Base-by-base conservation (phyloP, 1,140 invertebrate species). In the Bombus confusus region DNA sequence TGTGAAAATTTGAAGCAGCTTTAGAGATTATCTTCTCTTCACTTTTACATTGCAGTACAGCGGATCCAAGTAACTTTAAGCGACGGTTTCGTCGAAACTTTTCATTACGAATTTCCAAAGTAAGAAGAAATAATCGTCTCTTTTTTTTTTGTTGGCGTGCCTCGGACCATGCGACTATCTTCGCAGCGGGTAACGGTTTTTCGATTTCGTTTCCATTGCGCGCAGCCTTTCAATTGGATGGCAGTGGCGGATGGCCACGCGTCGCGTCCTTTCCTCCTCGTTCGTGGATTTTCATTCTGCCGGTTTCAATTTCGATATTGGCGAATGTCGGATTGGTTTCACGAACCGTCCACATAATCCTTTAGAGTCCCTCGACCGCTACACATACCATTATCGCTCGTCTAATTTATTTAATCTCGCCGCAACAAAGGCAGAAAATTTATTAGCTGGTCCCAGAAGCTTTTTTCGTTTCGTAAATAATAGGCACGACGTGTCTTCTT, bases 301-400 rank as follows among this genome's bases (percentile, higher is more conserved):
- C n/a, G 47, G 34, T 74, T 82, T 75, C 80, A 82, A 82, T 82
- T 75, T 82, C 79, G 79, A 57, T 52, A 72, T 80, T 72, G 77
- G 34, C 13, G 12, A 22, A 79, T 68, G 79, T 31, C 18, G 79
- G 68, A 80, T 80, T 59, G 71, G n/a, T 71, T 72, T 71, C 37
- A 15, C 34, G 47, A 22, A 34, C 71, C 18, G 47, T 31, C 18
- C 34, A 13, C 37, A 31, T 72, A 80, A 80, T 72, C 68, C 68
- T 31, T 80, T 39, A n/a, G 52, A 41, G 57, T 15, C 41, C 18
- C 4, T 28, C 43, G 28, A 57, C 57, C 43, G 28, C 39, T 57
- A n/a, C 34, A 34, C 15, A 52, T 8, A 31, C 68, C 39, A 59
- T 72, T 72, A 72, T 10, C 25, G 5, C 28, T 39, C 12, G 18